Percentiles rank a stretch among this genome's conserved stretches.
Conservation (phyloP, 2,113 vertebrate species). For the Poeciliopsis occidentalis region DNA sequence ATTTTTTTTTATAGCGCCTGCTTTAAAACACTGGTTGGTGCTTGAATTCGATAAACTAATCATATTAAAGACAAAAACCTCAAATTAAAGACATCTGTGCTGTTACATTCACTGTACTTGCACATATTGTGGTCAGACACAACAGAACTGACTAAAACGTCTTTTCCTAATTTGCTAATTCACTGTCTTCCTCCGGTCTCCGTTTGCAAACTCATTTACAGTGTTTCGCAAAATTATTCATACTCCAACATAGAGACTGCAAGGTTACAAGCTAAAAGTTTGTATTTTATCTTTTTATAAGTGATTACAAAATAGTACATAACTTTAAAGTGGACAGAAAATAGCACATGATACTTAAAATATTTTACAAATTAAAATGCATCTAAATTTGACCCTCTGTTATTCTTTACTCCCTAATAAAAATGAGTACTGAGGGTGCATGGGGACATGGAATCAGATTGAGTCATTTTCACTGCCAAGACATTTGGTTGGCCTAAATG, state of each 20-base stretch:
- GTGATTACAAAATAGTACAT: neutral
- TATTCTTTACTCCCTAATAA: too few species aligned
- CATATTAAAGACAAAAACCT: neutral
- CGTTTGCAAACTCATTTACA: neutral
- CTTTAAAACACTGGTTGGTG: neutral
- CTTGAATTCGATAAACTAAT: neutral
- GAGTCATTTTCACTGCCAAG: neutral
- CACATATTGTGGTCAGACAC: neutral
- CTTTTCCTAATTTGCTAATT: neutral
- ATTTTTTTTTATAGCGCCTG: neutral
- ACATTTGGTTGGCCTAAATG: neutral
- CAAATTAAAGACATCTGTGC: neutral
- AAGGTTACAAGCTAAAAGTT: neutral
- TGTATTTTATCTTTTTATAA: neutral
- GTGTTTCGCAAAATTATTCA: neutral
- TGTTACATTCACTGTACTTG: neutral
- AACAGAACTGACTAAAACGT: neutral
- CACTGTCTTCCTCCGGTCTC: neutral
- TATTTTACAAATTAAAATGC: too few species aligned
- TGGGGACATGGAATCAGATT: too few species aligned
- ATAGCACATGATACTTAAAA: neutral
- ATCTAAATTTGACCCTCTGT: too few species aligned
- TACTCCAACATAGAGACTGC: neutral
- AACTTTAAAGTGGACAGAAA: neutral
- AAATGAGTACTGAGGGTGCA: too few species aligned